Evolutionary conservation across 1,140 invertebrate genomes (phyloP), one percentile per base, ranked within the genome.

Genomic region (Heliothis virescens): DNA sequence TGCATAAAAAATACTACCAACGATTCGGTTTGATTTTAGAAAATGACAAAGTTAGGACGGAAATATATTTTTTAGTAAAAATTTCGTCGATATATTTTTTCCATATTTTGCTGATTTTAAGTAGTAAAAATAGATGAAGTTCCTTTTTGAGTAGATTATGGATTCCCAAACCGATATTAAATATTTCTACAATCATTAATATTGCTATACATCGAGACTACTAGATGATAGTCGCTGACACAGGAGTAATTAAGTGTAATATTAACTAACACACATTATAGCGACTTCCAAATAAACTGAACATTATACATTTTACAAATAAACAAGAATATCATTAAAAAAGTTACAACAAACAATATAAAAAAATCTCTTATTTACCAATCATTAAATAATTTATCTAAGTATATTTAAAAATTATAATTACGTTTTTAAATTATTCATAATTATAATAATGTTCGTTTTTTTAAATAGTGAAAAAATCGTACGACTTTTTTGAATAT

Each of bases 91-190:
- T 34, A 76, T 73, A 63, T 73, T 79, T 81, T 63, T 77, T 63
- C 60, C 4, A 0, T 62, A 75, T 50, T 72, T 53, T 72, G 16
- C 21, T 21, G 13, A 76, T 69, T 53, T 15, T 59, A 41, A 7
- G 34, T 41, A 41, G 47, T 73, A 67, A 71, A 60, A 62, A 59
- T 16, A 29, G 57, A 50, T 50, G 34, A 62, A 71, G 13, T 29
- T 15, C 71, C 16, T 50, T 60, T 59, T 74, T 74, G 12, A 3
- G 21, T 50, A 62, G 16, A 18, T 62, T 75, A 62, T 50, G 11
- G 57, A 63, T 86, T 89, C 84, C 88, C 87, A 90, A 91, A 89
- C 87, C 91, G 91, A 91, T 90, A 93, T 93, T 88, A 91, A 90
- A 86, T 85, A 71, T 53, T 29, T 81, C 89, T 91, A 92, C 87